A percentile compares a stretch with the other conserved stretches of the same genome.
These are phyloP conservation scores for Chloroclysta siterata DNA, from an alignment of 2,888 invertebrate species.

Conservation along the genomic window DNA sequence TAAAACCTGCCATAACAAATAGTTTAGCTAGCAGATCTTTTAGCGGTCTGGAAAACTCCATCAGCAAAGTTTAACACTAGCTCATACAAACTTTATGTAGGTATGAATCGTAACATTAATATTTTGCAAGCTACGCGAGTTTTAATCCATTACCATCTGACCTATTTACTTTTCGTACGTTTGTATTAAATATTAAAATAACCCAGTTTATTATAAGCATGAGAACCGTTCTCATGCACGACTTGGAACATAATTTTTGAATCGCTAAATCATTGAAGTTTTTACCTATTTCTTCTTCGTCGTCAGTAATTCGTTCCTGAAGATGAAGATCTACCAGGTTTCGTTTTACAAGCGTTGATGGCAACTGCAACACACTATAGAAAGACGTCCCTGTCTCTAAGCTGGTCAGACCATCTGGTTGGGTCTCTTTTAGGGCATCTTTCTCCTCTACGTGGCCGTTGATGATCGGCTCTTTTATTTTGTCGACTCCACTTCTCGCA, in stretches of 20 bases:
- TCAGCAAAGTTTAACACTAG: neutral
- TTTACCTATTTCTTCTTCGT: too few species aligned
- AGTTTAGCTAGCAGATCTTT: neutral
- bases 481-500: too few species aligned
- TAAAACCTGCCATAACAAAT: too few species aligned
- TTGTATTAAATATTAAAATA: slow-evolving; percentile 18
- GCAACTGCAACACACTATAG: too few species aligned
- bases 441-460: too few species aligned
- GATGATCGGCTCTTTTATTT: too few species aligned
- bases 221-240: neutral
- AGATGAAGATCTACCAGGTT: too few species aligned
- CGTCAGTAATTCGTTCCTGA: too few species aligned
- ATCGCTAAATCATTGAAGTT: neutral
- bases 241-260: neutral
- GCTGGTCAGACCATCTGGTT: too few species aligned
- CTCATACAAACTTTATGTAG: neutral
- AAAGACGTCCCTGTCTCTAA: too few species aligned
- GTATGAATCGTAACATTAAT: neutral
- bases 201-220: slow-evolving; percentile 9
- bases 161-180: slow-evolving; percentile 17
- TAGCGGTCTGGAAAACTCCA: neutral
- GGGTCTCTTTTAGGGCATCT: too few species aligned
- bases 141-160: slow-evolving; percentile 29
- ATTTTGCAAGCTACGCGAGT: slow-evolving; percentile 10
- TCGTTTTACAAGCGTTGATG: too few species aligned